Evolutionary conservation across 2,888 invertebrate species (phyloP), one percentile per base, ranked within the genome.

Genomic region (Tyria jacobaeae): DNA sequence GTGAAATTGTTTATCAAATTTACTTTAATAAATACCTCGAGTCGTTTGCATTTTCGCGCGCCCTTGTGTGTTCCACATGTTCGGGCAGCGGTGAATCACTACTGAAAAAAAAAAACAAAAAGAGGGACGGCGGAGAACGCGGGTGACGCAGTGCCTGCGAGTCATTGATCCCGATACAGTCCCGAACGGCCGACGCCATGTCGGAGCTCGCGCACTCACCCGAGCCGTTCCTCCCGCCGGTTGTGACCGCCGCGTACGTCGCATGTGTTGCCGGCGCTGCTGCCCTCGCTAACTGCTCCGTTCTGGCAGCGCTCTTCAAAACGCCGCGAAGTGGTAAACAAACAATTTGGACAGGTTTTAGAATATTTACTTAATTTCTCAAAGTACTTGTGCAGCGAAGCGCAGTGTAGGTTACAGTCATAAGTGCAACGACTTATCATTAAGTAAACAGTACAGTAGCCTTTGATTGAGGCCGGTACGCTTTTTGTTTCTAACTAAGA

Each of bases 131-230:
- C 88, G 76, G 88, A 81, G 89, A 83, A 87, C 87, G 91, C 87
- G 84, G 82, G 87, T 87, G 89, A 87, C 90, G 91, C 86, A 86
- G 86, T 75, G 83, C 71, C 79, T 78, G 77, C 80, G 84, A 91
- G 92, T 93, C 94, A 93, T 92, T 92, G 93, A 89, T 93, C 93
- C 93, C 93, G 86, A 76, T 79, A 83, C 89, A 86, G 86, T 90
- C 91, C 90, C 86, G 89, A 84, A 79, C 86, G 81, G 83, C 81
- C 88, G 90, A 88, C 91, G 87, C 88, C 80, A 89, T 89, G 90
- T 75, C 87, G 82, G 86, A 84, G 85, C 83, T 75, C 83, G 83
- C 83, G 82, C 80, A 78, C 68, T 76, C 74, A 71, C 70, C 77
- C 72, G 85, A 75, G 75, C 87, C 88, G 81, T 84, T 90, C 70